These are phyloP conservation scores for Parazoanthus swiftii DNA, from an alignment of 92 coral and sea anemone genomes.

Conservation along the genomic window DNA sequence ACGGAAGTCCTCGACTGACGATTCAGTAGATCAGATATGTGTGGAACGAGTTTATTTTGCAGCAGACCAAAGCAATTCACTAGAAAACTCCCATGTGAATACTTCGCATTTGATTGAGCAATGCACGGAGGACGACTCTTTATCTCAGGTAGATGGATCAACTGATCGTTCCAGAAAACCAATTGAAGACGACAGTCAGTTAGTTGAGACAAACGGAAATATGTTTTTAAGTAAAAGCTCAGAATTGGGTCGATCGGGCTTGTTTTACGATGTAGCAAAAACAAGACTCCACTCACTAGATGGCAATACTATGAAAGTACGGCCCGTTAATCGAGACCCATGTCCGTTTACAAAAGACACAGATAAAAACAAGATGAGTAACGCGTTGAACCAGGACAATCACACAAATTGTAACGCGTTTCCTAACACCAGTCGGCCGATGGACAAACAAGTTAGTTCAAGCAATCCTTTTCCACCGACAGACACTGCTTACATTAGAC, in stretches of 20 bases:
- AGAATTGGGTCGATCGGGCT: not conserved
- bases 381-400: not conserved
- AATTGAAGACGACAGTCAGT: not conserved
- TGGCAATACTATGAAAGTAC: not conserved
- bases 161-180: not conserved
- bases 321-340: not conserved
- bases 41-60: slow-evolving; percentile 39
- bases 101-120: not conserved
- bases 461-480: not conserved
- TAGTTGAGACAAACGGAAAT: not conserved
- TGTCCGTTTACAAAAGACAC: not conserved
- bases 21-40: slow-evolving; percentile 26
- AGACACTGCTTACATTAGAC: not conserved
- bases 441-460: not conserved
- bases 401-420: not conserved
- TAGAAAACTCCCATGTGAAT: not conserved
- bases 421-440: not conserved
- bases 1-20: not conserved
- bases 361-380: not conserved
- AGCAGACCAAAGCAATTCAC: not conserved
- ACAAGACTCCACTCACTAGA: not conserved
- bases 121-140: not conserved
- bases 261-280: not conserved
- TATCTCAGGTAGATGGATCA: not conserved
- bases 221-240: not conserved